Base-by-base conservation (phyloP, 2,888 invertebrate genomes). In the Cistogaster globosa region DNA sequence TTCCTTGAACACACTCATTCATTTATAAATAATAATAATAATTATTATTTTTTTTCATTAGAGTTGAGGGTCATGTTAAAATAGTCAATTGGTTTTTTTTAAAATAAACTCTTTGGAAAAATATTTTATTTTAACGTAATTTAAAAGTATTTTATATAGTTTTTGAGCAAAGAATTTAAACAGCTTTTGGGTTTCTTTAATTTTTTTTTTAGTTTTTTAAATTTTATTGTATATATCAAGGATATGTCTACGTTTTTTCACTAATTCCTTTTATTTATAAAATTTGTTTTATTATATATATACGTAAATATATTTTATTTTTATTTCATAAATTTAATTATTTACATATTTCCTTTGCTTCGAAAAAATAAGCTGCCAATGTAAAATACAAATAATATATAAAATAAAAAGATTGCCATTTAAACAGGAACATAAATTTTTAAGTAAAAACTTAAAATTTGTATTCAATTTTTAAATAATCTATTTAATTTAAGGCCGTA, bases 221-320 rank as follows among this genome's bases (percentile, higher is more conserved):
- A 63, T 72, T 63, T 78, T 83, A 83, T 86, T 86, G 83, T 86
- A 86, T 88, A 88, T 88, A 88, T 87, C 89, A 90, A 90, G 90
- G 91, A 91, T 91, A 91, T 91, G 91, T 90, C 90, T 91, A 90
- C 90, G 91, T 90, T 83, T 87, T 86, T 85, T 80, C 76, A 82
- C 81, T 83, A 83, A 83, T 60, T 83, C 62, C n/a, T 80, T 32
- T 86, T 76, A 53, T 71, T 71, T 68, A 72, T 68, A 57, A 65
- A 72, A 32, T 53, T 81, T 62, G 20, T 65, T 68, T 74, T 45
- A 42, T 72, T 48, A 16, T 48, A 48, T 32, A 53, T 53, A 53
- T 14, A 51, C 20, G 6, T 20, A 18, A 20, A 53, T 74, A 38
- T 62, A 18, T 67, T 72, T 45, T 78, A n/a, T 48, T 36, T 53